Base-by-base conservation (phyloP, 2,113 vertebrate genomes). In the Butastur rufipennis region DNA sequence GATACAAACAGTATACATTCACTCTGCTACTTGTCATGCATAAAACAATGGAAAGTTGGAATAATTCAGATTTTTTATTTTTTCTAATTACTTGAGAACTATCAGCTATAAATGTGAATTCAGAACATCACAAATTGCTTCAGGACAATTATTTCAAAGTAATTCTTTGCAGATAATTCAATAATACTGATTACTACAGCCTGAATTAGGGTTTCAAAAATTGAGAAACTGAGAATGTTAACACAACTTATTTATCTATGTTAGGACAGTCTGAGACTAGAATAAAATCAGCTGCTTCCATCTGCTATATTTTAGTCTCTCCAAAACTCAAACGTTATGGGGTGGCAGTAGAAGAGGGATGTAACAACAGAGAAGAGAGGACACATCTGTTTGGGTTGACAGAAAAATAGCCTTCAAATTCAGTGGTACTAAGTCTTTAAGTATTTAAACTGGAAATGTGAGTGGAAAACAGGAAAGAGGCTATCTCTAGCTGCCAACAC, bases 201-300 rank as follows among this genome's bases (percentile, higher is more conserved):
- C 21, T 20, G 11, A 11, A 81, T 9, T 48, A 55, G 25, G 26
- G 7, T 50, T 83, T 43, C 59, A 13, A 62, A 85, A 73, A 36
- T 2, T 20, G 29, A 73, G 36, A 84, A 73, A 67, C 3, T 2
- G 0, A 10, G 4, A 81, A 70, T 0, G 1, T 11, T 63, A 22
- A 19, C 87, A 55, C 29, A 65, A 56, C 20, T 80, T 81, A 68
- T 26, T 80, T 81, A 73, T 23, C 22, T 86, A 16, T 6, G 9
- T 45, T 77, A 34, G 14, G 8, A 55, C 5, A 59, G 12, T 65
- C 8, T 67, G 18, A 86, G 13, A 87, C 26, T 10, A 62, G 50
- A 89, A 81, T 16, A 3, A 67, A 81, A 87, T 58, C 16, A 78
- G 23, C 7, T 43, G 67, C 53, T 85, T 90, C 34, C 4, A 34